phyloP scores from a whole-genome alignment of 2,888 invertebrate species.

The Chrysodeixis includens region DNA sequence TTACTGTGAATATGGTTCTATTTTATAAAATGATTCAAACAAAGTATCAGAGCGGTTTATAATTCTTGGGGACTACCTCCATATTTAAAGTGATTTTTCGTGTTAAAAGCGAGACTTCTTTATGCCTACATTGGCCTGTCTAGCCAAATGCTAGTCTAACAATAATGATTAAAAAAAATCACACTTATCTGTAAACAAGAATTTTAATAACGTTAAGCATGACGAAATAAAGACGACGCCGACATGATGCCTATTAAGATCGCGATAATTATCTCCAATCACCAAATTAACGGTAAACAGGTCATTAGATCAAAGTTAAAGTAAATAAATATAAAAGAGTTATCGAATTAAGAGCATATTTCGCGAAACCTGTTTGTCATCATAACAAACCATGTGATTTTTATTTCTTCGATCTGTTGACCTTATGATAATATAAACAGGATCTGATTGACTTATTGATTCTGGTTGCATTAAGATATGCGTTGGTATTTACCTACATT shows the following conservation, averaged over 20 bases:
- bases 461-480: no score
- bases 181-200: background rate
- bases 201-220: background rate
- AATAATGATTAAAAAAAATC: no score
- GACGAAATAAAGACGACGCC: background rate
- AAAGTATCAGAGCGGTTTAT: no score
- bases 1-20: no score
- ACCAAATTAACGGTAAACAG: background rate
- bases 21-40: no score
- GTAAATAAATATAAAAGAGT: slow-evolving; percentile 21
- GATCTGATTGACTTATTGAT: background rate
- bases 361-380: background rate
- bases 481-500: no score
- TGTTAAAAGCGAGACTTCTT: no score
- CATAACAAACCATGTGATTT: slow-evolving; percentile 9
- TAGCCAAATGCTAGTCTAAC: no score
- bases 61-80: no score
- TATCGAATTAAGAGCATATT: slow-evolving; percentile 20
- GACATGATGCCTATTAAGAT: background rate
- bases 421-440: slow-evolving; percentile 13
- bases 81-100: no score
- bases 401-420: slow-evolving; percentile 28
- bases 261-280: background rate
- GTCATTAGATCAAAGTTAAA: slow-evolving; percentile 30
- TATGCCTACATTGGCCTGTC: no score